These are phyloP conservation scores for Bhutanitis thaidina DNA, from an alignment of 2,888 invertebrate species.

Conservation along the genomic window DNA sequence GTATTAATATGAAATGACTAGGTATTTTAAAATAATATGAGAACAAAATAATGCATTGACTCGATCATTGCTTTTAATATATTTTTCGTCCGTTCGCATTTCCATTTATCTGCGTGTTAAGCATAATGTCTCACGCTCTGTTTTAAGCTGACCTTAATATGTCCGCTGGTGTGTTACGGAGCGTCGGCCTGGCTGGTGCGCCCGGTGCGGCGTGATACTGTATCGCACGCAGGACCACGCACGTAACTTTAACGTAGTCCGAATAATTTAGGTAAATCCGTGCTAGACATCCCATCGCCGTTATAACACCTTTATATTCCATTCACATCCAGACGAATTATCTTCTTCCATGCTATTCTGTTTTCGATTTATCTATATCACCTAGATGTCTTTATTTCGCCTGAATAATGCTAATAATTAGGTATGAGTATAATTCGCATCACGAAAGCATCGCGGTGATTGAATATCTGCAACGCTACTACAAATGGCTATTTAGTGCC, in stretches of 20 bases:
- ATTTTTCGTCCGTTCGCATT: slow-evolving; percentile 18
- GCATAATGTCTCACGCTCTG: slow-evolving; percentile 33
- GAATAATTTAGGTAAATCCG: slow-evolving; percentile 73
- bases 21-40: too few species aligned
- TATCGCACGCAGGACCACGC: slow-evolving; percentile 46
- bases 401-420: slow-evolving; percentile 13
- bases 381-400: slow-evolving; percentile 13
- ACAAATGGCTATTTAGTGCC: slow-evolving; percentile 12
- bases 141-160: slow-evolving; percentile 24
- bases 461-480: slow-evolving; percentile 18
- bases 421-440: slow-evolving; percentile 8
- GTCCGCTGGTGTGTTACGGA: slow-evolving; percentile 14
- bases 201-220: slow-evolving; percentile 24
- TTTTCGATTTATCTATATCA: slow-evolving; percentile 50
- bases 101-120: slow-evolving; percentile 20
- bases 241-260: slow-evolving; percentile 57
- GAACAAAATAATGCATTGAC: slow-evolving; percentile 11
- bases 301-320: slow-evolving; percentile 64
- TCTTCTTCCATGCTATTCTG: slow-evolving; percentile 61
- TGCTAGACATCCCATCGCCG: slow-evolving; percentile 61
- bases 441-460: slow-evolving; percentile 17
- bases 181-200: slow-evolving; percentile 22
- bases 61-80: slow-evolving; percentile 15
- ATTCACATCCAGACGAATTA: slow-evolving; percentile 51
- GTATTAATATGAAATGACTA: too few species aligned